phyloP scores from a whole-genome alignment of 2,888 invertebrate species.

The Archips crataeganus region DNA sequence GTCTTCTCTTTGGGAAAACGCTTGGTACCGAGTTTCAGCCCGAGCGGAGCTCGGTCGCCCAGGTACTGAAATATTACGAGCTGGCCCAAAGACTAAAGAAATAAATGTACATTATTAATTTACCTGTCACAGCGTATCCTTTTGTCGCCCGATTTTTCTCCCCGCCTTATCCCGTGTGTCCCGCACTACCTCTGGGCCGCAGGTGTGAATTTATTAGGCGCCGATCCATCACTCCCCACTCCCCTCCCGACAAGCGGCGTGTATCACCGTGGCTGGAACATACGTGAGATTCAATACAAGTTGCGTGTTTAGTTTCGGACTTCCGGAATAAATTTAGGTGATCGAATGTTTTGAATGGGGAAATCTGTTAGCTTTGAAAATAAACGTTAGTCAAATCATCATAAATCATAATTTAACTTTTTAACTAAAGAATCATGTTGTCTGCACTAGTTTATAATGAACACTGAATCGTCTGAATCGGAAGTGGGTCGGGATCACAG shows the following conservation, averaged over 20 bases:
- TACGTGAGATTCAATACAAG: conserved; percentile 5
- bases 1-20: too few species aligned
- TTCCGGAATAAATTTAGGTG: neutral
- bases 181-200: neutral
- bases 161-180: neutral
- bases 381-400: neutral
- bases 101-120: neutral
- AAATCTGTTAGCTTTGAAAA: neutral
- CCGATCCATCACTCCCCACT: conserved; percentile 31
- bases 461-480: conserved; percentile 1
- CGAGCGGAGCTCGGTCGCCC: too few species aligned
- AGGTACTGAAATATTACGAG: neutral
- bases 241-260: neutral
- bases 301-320: conserved; percentile 4
- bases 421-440: neutral
- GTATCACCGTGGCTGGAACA: conserved; percentile 18
- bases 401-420: neutral
- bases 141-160: neutral
- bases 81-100: neutral
- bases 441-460: neutral
- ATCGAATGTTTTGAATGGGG: neutral
- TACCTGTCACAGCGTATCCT: conserved; percentile 24
- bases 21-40: too few species aligned
- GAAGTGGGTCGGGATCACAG: neutral
- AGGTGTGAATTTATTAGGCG: conserved; percentile 33